Evolutionary conservation across 2,888 invertebrate species (phyloP), one percentile per base, ranked within the genome.

Genomic region (Dusona sp.): DNA sequence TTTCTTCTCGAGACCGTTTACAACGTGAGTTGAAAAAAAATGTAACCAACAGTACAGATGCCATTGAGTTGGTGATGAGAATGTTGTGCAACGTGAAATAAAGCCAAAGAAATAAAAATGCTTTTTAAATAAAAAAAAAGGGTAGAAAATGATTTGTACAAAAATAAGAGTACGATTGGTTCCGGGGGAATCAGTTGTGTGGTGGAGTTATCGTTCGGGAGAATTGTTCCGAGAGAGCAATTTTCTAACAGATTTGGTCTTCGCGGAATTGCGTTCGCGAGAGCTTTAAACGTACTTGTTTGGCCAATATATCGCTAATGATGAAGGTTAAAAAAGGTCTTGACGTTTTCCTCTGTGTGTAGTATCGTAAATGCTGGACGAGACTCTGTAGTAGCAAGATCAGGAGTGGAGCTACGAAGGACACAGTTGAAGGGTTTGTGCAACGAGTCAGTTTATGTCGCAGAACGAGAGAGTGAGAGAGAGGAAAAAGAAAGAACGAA

Each of bases 371-470:
- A 61, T 25, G 2, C 38, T 42, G 22, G 33, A 7, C 19, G 42
- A 61, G 61, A 29, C 61, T 61, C n/a, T 29, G 64, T 75, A 22
- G 64, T n/a, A 45, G 11, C 25, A 75, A 38, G 45, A 45, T 75
- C 29, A 75, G 64, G 42, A 16, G 61, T 25, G 13, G 45, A 61
- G 8, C 22, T 45, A 38, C 54, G 36, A 8, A 72, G 64, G 79
- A 22, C 36, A 33, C 48, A 25, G 67, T 79, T 78, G 45, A 68
- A 13, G 36, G 67, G 70, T 85, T 85, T 85, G 75, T 77, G 80
- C 81, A 65, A 45, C 64, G 77, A 65, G 61, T 79, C 45, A 45
- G 61, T 70, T 68, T 51, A 22, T 72, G 64, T 51, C 42, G 42
- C 36, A 57, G 22, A 25, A n/a, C 61, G 19, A 57, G 51, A 54